Evolutionary conservation across 2,113 vertebrate genomes (phyloP), one percentile per base, ranked within the genome.

Genomic region (Asarcornis scutulata): DNA sequence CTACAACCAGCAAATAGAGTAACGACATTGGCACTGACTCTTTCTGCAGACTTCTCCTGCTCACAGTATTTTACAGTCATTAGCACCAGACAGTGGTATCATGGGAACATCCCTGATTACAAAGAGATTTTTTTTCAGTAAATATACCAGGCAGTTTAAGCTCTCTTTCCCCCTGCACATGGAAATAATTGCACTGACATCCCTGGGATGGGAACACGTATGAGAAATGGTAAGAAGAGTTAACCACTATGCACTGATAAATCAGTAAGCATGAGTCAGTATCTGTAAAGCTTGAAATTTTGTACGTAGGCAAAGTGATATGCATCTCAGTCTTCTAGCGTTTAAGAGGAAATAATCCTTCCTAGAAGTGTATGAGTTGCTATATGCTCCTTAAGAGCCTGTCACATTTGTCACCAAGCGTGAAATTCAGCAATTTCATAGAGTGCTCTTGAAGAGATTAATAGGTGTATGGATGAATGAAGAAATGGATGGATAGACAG

Each of bases 11-110:
- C 52, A 60, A 66, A 81, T 3, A 53, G 11, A 67, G 20, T 42
- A 77, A 53, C 5, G 10, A 12, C 34, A 12, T 0, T 2, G 18
- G n/a, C n/a, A 77, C 68, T 0, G 1, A 67, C 50, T 40, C 36
- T 36, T 36, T 36, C 11, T 74, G 15, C 50, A 83, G 53, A 55
- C 26, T 40, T 76, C 22, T 34, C 53, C 31, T n/a, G 6, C 40
- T 90, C 9, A 1, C 15, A 17, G 12, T 17, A 21, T 59, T 92
- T 94, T 34, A 32, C 17, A 75, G 36, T 62, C 60, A 32, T 34
- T 82, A 23, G 40, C 21, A 50, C 13, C 59, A 59, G 60, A 14
- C 3, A 76, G 29, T 18, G 22, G 14, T 15, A 48, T 27, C 14
- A 56, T 1, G 7, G 73, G 34, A 94, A 72, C 22, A 6, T 27